phyloP scores from a whole-genome alignment of 2,113 vertebrate genomes.

The Brachypteracias leptosomus region DNA sequence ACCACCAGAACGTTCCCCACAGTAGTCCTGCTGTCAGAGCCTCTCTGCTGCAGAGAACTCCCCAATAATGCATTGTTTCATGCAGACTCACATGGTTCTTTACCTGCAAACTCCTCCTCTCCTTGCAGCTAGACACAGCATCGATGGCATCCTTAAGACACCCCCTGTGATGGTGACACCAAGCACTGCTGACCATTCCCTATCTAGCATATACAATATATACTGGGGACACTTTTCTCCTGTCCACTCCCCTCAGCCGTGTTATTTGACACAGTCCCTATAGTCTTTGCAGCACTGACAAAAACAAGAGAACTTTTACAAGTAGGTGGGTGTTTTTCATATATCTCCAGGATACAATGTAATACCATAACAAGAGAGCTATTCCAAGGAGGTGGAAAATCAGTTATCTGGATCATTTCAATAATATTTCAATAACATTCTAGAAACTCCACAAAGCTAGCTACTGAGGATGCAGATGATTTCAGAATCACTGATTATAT shows the following conservation, averaged over 20 bases:
- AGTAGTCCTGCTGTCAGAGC: neutral
- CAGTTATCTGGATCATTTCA: neutral
- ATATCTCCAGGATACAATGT: neutral
- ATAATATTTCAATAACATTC: neutral
- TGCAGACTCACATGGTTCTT: neutral
- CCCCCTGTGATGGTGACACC: no score
- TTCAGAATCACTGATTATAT: neutral
- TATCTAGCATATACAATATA: neutral
- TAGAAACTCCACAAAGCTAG: rapidly evolving
- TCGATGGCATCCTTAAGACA: rapidly evolving
- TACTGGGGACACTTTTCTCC: rapidly evolving
- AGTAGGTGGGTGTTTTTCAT: neutral
- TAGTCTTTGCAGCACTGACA: rapidly evolving
- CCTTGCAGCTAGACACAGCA: neutral
- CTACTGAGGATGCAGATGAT: neutral
- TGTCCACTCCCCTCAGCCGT: neutral
- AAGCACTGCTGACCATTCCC: no score
- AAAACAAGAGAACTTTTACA: neutral
- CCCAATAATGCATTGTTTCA: rapidly evolving
- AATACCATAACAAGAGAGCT: neutral
- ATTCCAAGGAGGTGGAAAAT: neutral
- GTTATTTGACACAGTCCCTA: neutral
- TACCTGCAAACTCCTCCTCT: neutral
- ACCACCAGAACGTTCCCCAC: neutral
- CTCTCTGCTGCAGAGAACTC: neutral